Evolutionary conservation across 2,113 vertebrate species (phyloP).

Genomic region (Corydoras sp.): DNA sequence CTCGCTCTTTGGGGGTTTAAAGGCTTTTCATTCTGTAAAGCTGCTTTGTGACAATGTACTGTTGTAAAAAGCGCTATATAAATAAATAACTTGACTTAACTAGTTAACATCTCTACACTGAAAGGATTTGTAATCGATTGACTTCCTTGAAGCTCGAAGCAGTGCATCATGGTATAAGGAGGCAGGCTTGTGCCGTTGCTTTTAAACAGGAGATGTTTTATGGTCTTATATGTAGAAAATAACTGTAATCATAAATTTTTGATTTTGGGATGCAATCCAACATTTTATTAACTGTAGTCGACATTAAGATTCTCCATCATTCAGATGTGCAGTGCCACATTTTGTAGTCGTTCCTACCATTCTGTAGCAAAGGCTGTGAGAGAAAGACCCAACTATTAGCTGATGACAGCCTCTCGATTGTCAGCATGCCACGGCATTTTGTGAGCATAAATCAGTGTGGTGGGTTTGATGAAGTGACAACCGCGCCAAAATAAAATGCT

Average conservation of each 20-base stretch:
- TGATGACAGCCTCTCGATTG: constrained; percentile 17
- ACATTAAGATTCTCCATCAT: not conserved
- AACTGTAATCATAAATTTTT: not conserved
- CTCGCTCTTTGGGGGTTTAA: no score
- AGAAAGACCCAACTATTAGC: constrained; percentile 8
- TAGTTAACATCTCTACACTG: not conserved
- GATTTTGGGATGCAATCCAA: not conserved
- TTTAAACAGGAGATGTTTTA: not conserved
- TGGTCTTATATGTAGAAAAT: not conserved
- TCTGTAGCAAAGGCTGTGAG: not conserved
- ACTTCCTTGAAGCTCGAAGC: not conserved
- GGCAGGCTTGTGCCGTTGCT: not conserved
- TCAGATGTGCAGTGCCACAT: not conserved
- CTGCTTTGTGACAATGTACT: no score
- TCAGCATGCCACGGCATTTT: not conserved
- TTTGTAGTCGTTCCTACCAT: not conserved
- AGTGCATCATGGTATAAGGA: not conserved
- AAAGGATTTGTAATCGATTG: no score
- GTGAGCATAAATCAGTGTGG: not conserved
- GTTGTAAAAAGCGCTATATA: no score
- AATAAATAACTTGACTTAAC: no score
- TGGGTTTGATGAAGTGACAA: constrained; percentile 4
- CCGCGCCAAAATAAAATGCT: not conserved
- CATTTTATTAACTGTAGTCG: not conserved
- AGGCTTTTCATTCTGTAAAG: no score